Base-by-base conservation (phyloP, 2,888 invertebrate species). In the Tortricodes alternella region DNA sequence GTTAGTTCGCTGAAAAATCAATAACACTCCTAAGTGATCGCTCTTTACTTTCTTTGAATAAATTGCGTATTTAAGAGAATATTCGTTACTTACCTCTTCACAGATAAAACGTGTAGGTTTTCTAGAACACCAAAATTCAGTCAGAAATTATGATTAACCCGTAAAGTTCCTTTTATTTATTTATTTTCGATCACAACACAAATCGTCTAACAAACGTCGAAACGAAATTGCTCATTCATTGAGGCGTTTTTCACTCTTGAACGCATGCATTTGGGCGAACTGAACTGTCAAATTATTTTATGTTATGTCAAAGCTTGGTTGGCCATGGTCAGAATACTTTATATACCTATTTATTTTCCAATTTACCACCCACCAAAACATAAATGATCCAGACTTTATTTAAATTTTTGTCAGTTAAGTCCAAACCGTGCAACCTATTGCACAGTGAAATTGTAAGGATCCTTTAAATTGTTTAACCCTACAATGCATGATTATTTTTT, bases 141-240 rank as follows among this genome's bases (percentile, higher is more conserved):
- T 64, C 41, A 60, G 55, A 63, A 61, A 60, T 49, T 59, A 55
- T 38, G 53, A 70, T 66, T 66, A 63, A 65, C 64, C 62, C 63
- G 67, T 62, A 58, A 74, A 71, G 67, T 59, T 72, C 66, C 65
- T 70, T 73, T 78, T 75, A 76, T 73, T 78, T 77, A 76, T 76
- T 76, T 78, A 69, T 60, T 50, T 59, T 59, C 44, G 62, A 69
- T 62, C 66, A 72, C 66, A 67, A 72, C 61, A 71, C 72, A 76
- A 76, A 71, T 65, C 66, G 58, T 62, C 55, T 64, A 67, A 64
- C 67, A 70, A 66, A 73, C 70, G 72, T 68, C 73, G 50, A 50
- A 50, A 49, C 38, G 43, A 56, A 56, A 56, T 56, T 44, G 23
- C 37, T 50, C 29, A 23, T 56, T 56, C 37, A 38, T 38, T 38